These are phyloP conservation scores for Nomada ruficornis DNA, from an alignment of 2,888 invertebrate genomes.

Conservation along the genomic window DNA sequence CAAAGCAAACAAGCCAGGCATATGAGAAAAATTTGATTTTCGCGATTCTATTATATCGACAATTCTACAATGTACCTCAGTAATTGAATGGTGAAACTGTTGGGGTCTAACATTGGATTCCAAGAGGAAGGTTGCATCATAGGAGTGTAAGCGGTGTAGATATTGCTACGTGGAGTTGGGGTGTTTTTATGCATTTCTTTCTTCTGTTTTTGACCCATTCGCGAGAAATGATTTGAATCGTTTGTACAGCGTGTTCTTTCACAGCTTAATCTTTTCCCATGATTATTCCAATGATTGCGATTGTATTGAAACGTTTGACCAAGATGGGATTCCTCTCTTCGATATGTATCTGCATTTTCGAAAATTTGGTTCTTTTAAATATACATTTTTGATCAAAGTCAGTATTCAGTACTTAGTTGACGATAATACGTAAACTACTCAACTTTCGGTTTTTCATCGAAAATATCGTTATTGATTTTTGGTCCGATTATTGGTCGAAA, in stretches of 20 bases:
- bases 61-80: conserved; percentile 37
- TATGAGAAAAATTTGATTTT: background rate
- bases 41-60: background rate
- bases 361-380: conserved; percentile 2
- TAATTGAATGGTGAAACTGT: conserved; percentile 53
- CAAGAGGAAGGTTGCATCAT: conserved; percentile 30
- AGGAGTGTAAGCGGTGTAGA: conserved; percentile 59
- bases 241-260: conserved; percentile 1
- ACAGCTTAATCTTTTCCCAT: background rate
- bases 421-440: background rate
- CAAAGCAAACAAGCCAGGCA: background rate
- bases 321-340: conserved; percentile 7
- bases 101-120: conserved; percentile 49
- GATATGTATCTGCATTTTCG: background rate
- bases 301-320: conserved; percentile 9
- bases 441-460: background rate
- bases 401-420: background rate
- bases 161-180: conserved; percentile 59
- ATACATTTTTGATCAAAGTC: background rate
- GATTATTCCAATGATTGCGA: conserved; percentile 20
- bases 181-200: conserved; percentile 27
- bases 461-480: conserved; percentile 7
- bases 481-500: conserved; percentile 28
- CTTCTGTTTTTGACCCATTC: conserved; percentile 10
- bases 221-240: conserved; percentile 25